Evolutionary conservation across 2,113 vertebrate genomes (phyloP), one percentile per base, ranked within the genome.

Genomic region (Salminus brasiliensis): DNA sequence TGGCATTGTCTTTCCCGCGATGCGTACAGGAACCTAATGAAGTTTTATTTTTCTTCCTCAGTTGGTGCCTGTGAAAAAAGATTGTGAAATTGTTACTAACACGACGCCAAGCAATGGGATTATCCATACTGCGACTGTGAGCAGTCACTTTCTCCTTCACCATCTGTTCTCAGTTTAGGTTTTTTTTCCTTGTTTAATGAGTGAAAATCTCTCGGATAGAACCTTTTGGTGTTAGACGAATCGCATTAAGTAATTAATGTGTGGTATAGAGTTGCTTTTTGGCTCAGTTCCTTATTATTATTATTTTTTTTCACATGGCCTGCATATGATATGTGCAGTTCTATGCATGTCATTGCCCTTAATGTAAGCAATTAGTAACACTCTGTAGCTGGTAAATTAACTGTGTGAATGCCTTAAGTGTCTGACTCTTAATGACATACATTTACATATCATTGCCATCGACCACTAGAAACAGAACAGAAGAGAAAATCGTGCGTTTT

Each of bases 121-220:
- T 85, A 81, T 62, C 55, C 57, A 32, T 60, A 45, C 47, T 49
- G 55, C 13, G 60, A 25, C 71, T 45, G 41, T 0, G 3, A 55
- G 78, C 30, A 70, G 72, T 72, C 65, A 69, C 36, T 62, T n/a
- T 76, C 13, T 62, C 16, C 62, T 74, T 74, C 45, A 30, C 83
- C 84, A 84, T 85, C 86, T 87, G 86, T 75, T 81, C 72, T 49
- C 76, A 43, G 72, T 83, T 79, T 85, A 75, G 15, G 11, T 55
- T 71, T 79, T 66, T 81, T 59, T 67, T 53, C n/a, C 6, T 53
- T 43, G 34, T 76, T 80, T 84, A 83, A 83, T 81, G 78, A 62
- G 49, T 47, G 73, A 41, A 67, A 81, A 81, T 82, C 82, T 80
- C 72, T 72, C 29, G 43, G 80, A 81, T 83, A 47, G 72, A 63